Evolutionary conservation across 1,140 invertebrate genomes (phyloP), one percentile per base, ranked within the genome.

Genomic region (Philaenus spumarius): DNA sequence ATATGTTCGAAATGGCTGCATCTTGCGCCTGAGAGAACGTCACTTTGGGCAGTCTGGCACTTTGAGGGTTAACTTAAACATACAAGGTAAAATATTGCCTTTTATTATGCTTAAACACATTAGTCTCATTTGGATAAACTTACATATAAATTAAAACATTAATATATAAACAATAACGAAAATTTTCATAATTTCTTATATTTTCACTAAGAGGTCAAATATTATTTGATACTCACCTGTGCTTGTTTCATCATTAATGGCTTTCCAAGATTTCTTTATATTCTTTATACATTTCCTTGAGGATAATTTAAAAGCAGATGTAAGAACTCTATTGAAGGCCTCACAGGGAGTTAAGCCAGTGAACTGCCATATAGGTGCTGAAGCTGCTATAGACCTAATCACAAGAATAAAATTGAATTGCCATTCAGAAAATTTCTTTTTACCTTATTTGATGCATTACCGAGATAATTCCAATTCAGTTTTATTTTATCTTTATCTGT

Each of bases 331-430:
- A 60, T 82, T 75, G 73, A 87, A 98, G 9, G 81, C 80, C 43
- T 85, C 80, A 71, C 96, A 97, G 0, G 84, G 80, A 2, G 85
- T 89, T 62, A 94, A 70, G 20, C 83, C 88, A 1, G 78, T 73
- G 70, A 97, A 98, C 77, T 95, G 91, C 65, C 89, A 83, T 59
- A 99, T 85, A 0, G 97, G 97, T 0, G 96, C 97, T 15, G 95
- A 98, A 2, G 94, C 85, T 26, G 97, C 94, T 52, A 99, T 83
- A 1, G 95, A 87, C n/a, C 95, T 94, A 17, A 30, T 30, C 3
- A 30, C 26, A 30, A 30, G 26, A 30, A 30, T 30, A 3, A 30
- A 30, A 30, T 30, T 30, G 3, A 30, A n/a, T n/a, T n/a, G n/a
- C n/a, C n/a, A n/a, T 35, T 7, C 6, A 35, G 34, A 7, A 35